phyloP scores from a whole-genome alignment of 2,113 vertebrate genomes.

The Ploceus nigricollis region DNA sequence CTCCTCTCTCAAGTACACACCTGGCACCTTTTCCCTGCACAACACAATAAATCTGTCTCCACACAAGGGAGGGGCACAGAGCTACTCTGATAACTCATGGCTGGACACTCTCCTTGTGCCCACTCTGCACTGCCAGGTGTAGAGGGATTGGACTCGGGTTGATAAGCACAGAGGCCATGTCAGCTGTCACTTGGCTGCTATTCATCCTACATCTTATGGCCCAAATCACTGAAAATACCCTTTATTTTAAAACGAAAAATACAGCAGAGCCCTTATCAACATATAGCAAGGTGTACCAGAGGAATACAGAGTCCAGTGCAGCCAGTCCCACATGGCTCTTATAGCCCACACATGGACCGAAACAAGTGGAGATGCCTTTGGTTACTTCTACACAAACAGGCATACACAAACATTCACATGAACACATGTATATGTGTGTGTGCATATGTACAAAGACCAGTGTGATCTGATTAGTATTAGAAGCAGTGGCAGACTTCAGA shows the following conservation, averaged over 20 bases:
- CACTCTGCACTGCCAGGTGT: not conserved
- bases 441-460: not conserved
- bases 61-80: not conserved
- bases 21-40: not conserved
- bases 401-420: rapidly evolving
- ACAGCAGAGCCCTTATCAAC: not conserved
- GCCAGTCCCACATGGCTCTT: not conserved
- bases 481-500: not conserved
- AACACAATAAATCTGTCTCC: not conserved
- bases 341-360: not conserved
- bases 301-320: not conserved
- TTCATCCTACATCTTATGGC: not conserved
- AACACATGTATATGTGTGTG: not conserved
- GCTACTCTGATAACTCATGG: not conserved
- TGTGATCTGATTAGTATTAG: not conserved
- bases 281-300: not conserved
- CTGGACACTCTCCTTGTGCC: not conserved
- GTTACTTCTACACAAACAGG: not conserved
- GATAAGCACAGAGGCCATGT: not conserved
- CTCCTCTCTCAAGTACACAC: not conserved
- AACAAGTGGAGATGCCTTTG: not conserved
- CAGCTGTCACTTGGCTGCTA: not conserved
- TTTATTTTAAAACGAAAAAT: not conserved
- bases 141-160: not conserved
- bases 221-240: not conserved